These are phyloP conservation scores for Periophthalmus magnuspinnatus DNA, from an alignment of 2,797 vertebrate genomes.

Conservation along the genomic window DNA sequence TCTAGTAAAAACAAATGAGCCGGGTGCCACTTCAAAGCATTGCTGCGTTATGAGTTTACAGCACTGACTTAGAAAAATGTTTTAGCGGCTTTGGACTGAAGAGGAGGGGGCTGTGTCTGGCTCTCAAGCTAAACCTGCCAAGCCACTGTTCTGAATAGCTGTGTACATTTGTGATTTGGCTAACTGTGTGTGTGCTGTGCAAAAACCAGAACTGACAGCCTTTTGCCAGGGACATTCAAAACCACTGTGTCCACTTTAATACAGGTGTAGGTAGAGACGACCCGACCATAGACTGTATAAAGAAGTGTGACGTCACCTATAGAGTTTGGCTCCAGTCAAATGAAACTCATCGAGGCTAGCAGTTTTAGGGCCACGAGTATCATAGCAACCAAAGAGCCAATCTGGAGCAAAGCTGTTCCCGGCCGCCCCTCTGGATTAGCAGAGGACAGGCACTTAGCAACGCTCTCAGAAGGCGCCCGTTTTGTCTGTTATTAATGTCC, in stretches of 20 bases:
- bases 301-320: too few species aligned
- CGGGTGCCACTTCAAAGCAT: constrained; percentile 68
- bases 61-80: constrained; percentile 60
- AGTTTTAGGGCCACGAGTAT: too few species aligned
- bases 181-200: constrained; percentile 19
- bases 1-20: constrained; percentile 61
- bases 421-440: too few species aligned
- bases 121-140: constrained; percentile 48
- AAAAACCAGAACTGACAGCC: constrained; percentile 18
- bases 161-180: constrained; percentile 30
- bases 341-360: too few species aligned
- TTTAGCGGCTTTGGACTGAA: constrained; percentile 48
- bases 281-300: too few species aligned
- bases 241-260: constrained; percentile 45
- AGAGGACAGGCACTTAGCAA: too few species aligned
- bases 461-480: too few species aligned
- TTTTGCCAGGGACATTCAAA: constrained; percentile 28
- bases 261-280: too few species aligned
- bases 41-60: constrained; percentile 61
- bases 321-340: too few species aligned
- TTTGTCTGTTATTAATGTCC: too few species aligned
- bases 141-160: constrained; percentile 65
- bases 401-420: too few species aligned
- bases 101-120: constrained; percentile 25
- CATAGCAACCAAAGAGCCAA: too few species aligned